Base-by-base conservation (phyloP, 2,797 vertebrate species). In the Saxicola maurus region DNA sequence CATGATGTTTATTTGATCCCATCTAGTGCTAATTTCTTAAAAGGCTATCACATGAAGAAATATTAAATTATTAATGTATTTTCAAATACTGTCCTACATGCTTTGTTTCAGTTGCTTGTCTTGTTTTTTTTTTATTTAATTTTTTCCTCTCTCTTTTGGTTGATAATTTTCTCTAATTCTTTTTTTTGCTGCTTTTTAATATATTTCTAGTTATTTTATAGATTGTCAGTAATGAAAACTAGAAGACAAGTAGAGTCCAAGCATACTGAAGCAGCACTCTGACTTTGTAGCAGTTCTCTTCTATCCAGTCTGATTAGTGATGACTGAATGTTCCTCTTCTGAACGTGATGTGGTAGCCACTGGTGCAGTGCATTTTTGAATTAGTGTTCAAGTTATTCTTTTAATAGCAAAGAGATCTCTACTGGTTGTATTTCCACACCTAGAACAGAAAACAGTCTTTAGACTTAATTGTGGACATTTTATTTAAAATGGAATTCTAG, bases 261-360 rank as follows among this genome's bases (percentile, higher is more conserved):
- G 51, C 68, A 37, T 8, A 33, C 8, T 24, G 52, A 72, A 52
- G 38, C n/a, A 55, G 30, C 37, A 6, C n/a, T 46, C 37, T 71
- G 78, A 16, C 48, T 83, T 76, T 31, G 43, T 14, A 81, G 77
- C 27, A 3, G 4, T 49, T 87, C 59, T 35, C n/a, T 46, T 52
- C 59, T 18, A 0, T 27, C 2, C 30, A n/a, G 49, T 20, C 20
- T 40, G 42, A 25, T 62, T 11, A 33, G 61, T 11, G 35, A 24
- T 59, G 45, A 12, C 15, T 40, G 51, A 27, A n/a, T 86, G 46
- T 72, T 67, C 62, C 38, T 18, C 45, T 74, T 66, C 10, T 7
- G 35, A 49, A 52, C 0, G 0, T 52, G 38, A 28, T 0, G 4
- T 62, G n/a, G 43, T n/a, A 66, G 46, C 43, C 27, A 14, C 27